Evolutionary conservation across 2,113 vertebrate genomes (phyloP), one percentile per base, ranked within the genome.

Genomic region (Polypterus senegalus): DNA sequence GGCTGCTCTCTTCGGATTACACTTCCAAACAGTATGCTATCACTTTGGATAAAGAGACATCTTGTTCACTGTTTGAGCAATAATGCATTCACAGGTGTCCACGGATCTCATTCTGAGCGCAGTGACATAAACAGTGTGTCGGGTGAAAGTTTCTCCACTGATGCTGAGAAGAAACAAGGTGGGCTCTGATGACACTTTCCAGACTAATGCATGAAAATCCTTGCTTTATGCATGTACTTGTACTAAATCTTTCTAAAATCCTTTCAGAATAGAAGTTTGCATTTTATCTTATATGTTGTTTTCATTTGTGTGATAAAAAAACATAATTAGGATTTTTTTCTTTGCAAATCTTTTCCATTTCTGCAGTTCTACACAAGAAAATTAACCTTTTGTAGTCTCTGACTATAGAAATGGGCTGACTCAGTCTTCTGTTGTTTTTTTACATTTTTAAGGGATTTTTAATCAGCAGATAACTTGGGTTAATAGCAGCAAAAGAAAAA

Each of bases 121-220:
- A 77, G 71, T 5, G 81, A 83, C 10, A 73, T 67, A 10, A 81
- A 71, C 47, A 27, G 27, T 58, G 60, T 47, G 54, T 64, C 69
- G 47, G 65, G 74, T 27, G 79, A 81, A 58, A 77, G 74, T 51
- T 77, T 78, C 60, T 82, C 83, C 4, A 74, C 76, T 3, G 83
- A 83, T 71, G 81, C 82, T 8, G 84, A 84, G 64, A 73, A 67
- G 46, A 85, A 82, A 70, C 76, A 79, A 78, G 81, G 82, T 86
- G 69, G 10, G 11, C 27, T 27, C 27, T 27, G 3, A 3, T 54
- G 3, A 3, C 53, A 54, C 9, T 11, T 54, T 11, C 53, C 11
- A 11, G 27, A 2, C 27, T 27, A 27, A 1, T 27, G 27, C 27
- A 27, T 27, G 27, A 27, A 27, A 27, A 27, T 27, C 27, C 9